phyloP scores from a whole-genome alignment of 2,113 vertebrate genomes.

The Petrocephalus microphthalmus region DNA sequence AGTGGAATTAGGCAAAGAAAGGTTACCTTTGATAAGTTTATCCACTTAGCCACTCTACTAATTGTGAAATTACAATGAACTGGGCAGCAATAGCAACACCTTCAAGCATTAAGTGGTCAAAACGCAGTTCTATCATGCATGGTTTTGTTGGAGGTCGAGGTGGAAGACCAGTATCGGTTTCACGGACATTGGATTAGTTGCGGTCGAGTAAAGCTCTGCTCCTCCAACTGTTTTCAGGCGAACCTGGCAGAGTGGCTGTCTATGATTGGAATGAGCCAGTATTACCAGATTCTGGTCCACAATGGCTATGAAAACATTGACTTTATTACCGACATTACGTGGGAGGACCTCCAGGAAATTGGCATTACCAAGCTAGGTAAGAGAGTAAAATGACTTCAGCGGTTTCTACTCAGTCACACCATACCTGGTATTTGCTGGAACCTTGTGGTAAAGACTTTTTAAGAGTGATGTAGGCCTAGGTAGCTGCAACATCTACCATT shows the following conservation, averaged over 20 bases:
- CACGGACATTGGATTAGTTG: background rate
- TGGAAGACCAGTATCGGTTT: background rate
- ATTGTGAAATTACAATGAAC: background rate
- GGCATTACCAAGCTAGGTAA: conserved; percentile 89
- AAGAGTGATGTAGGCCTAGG: background rate
- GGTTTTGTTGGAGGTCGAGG: background rate
- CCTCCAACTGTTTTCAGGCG: conserved; percentile 59
- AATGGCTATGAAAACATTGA: conserved; percentile 97
- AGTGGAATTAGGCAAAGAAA: background rate
- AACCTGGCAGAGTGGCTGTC: conserved; percentile 90
- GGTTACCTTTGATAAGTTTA: background rate
- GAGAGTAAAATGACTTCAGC: conserved; percentile 39
- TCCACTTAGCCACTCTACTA: background rate
- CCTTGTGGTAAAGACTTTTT: background rate
- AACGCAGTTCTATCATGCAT: background rate
- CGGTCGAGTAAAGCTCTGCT: background rate
- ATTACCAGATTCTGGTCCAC: conserved; percentile 92
- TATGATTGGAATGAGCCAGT: conserved; percentile 89
- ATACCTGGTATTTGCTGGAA: background rate
- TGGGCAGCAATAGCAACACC: background rate
- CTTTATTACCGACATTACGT: conserved; percentile 93
- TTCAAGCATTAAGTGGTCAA: background rate
- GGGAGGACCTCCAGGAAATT: conserved; percentile 94
- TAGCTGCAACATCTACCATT: background rate
- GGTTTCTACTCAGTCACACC: background rate